These are phyloP conservation scores for Trichogramma dendrolimi DNA, from an alignment of 2,888 invertebrate species.

Conservation along the genomic window DNA sequence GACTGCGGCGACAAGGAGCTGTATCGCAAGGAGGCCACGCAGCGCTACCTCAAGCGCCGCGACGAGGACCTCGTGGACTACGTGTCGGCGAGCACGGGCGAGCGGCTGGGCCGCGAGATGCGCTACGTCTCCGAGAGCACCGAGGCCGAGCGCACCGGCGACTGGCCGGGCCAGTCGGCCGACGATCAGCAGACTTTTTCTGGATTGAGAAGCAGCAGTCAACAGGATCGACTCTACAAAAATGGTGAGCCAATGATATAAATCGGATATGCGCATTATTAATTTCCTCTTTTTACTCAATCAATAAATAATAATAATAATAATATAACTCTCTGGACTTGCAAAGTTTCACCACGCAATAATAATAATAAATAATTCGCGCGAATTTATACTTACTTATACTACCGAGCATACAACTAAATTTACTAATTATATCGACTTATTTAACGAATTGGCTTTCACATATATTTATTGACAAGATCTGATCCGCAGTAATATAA, in stretches of 20 bases:
- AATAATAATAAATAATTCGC: too few relatives aligned
- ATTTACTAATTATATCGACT: too few relatives aligned
- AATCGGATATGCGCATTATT: too few relatives aligned
- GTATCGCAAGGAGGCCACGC: conserved; percentile 53
- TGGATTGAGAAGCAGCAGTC: conserved; percentile 34
- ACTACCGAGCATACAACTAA: too few relatives aligned
- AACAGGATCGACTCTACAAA: conserved; percentile 6
- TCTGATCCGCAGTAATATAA: too few relatives aligned
- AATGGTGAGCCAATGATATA: conserved; percentile 15
- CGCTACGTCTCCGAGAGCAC: conserved; percentile 77
- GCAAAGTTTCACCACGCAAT: too few relatives aligned
- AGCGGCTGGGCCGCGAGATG: conserved; percentile 75
- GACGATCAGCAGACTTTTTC: conserved; percentile 35
- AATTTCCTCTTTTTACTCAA: not conserved
- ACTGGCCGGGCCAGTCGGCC: conserved; percentile 43
- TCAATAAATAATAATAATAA: not conserved
- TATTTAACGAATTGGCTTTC: too few relatives aligned
- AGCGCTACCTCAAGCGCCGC: conserved; percentile 67
- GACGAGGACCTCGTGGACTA: conserved; percentile 82
- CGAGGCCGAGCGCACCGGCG: conserved; percentile 68
- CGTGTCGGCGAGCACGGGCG: conserved; percentile 66
- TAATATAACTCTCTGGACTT: too few relatives aligned
- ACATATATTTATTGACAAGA: too few relatives aligned
- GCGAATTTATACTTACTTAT: too few relatives aligned
- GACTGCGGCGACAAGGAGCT: conserved; percentile 51